Evolutionary conservation across 1,140 invertebrate genomes (phyloP).

Genomic region (Drosophila malerkotliana): DNA sequence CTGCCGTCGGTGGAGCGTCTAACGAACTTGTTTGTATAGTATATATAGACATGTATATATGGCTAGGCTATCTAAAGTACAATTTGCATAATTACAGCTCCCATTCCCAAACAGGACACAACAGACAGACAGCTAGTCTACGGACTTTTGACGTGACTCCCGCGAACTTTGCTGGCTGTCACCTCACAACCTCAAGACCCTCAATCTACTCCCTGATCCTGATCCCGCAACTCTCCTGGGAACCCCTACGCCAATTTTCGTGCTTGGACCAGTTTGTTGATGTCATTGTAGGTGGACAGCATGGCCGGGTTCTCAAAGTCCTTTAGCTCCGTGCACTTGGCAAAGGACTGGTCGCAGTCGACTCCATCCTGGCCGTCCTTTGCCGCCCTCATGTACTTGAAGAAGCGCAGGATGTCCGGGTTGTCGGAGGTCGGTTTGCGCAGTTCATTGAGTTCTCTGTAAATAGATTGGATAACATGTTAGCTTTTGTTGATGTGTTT

Average conservation of each 20-base stretch:
- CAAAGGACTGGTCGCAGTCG: constrained; percentile 87
- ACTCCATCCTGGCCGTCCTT: constrained; percentile 92
- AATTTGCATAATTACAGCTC: constrained; percentile 76
- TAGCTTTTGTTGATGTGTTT: not conserved
- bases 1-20: constrained; percentile 38
- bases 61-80: constrained; percentile 70
- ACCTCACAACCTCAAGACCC: constrained; percentile 5
- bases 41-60: constrained; percentile 34
- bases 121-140: constrained; percentile 21
- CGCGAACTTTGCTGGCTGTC: constrained; percentile 36
- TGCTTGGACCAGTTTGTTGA: constrained; percentile 93
- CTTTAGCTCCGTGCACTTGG: constrained; percentile 85
- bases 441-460: constrained; percentile 92
- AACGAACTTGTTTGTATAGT: constrained; percentile 23
- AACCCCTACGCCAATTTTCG: constrained; percentile 85
- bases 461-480: constrained; percentile 27
- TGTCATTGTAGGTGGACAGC: constrained; percentile 93
- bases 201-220: not conserved
- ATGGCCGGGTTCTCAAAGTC: constrained; percentile 89
- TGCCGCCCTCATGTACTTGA: constrained; percentile 94
- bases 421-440: constrained; percentile 92
- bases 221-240: not conserved
- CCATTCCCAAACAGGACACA: constrained; percentile 20
- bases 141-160: constrained; percentile 55
- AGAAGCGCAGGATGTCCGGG: constrained; percentile 92